phyloP scores from a whole-genome alignment of 2,113 vertebrate species.

The Eulemur rufifrons region DNA sequence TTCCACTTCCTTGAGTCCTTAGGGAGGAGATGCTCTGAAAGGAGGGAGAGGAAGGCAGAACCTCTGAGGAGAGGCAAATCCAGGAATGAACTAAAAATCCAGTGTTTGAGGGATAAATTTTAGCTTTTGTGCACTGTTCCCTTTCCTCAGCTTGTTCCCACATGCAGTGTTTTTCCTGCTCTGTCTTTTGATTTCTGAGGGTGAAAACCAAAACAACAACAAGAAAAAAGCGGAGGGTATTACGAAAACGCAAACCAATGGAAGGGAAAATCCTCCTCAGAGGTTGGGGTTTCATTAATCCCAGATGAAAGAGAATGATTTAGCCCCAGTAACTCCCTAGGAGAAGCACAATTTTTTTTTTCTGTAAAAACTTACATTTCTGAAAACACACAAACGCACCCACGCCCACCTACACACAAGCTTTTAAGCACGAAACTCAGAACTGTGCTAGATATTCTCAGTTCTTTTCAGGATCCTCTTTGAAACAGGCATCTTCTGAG shows the following conservation, averaged over 20 bases:
- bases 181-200: slow-evolving; percentile 38
- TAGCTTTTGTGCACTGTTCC: background rate
- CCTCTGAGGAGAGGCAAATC: background rate
- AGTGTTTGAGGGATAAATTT: background rate
- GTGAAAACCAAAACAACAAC: background rate
- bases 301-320: slow-evolving; percentile 10
- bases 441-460: slow-evolving; percentile 33
- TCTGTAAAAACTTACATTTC: background rate
- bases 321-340: background rate
- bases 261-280: background rate
- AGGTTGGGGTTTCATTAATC: background rate
- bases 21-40: background rate
- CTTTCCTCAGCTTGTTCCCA: background rate
- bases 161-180: background rate
- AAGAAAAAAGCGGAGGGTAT: background rate
- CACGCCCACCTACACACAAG: background rate
- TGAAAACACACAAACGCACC: background rate
- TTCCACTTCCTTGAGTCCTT: background rate
- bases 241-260: background rate
- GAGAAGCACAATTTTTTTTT: background rate
- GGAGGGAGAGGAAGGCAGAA: background rate
- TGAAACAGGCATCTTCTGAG: slow-evolving; percentile 53
- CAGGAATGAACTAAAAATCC: background rate
- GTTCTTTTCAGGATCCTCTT: slow-evolving; percentile 47
- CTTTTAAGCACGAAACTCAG: slow-evolving; percentile 19